These are phyloP conservation scores for Nyctibius grandis DNA, from an alignment of 2,797 vertebrate species.

Conservation along the genomic window DNA sequence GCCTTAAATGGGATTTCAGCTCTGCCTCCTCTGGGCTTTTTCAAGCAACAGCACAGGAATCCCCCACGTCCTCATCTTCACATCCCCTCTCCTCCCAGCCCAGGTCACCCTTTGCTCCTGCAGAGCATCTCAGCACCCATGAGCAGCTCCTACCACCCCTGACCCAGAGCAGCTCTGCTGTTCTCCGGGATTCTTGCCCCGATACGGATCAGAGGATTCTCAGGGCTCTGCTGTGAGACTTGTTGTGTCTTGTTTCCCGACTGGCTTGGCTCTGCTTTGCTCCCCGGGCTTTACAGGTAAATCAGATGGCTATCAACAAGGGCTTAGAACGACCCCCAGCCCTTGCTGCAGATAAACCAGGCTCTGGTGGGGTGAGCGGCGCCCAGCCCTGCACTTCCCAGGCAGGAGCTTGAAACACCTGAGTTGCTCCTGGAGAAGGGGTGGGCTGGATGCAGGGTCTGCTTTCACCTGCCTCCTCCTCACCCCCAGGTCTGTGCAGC, in stretches of 20 bases:
- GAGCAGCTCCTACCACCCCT: neutral
- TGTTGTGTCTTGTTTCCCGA: neutral
- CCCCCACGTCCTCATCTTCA: neutral
- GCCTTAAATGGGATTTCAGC: neutral
- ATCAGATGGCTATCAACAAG: neutral
- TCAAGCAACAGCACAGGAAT: neutral
- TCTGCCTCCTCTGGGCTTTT: neutral
- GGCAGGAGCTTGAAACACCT: neutral
- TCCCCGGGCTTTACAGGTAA: neutral
- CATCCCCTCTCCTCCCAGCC: neutral
- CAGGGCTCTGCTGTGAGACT: neutral
- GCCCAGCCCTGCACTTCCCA: rapidly evolving
- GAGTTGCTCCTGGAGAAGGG: neutral
- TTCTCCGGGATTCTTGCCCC: neutral
- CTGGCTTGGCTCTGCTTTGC: neutral
- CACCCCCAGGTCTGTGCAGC: neutral
- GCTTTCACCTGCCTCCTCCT: neutral
- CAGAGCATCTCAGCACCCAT: neutral
- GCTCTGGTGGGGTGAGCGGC: rapidly evolving
- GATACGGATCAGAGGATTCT: neutral
- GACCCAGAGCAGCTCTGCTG: neutral
- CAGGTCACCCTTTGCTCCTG: neutral
- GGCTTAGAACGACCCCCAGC: neutral
- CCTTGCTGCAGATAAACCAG: neutral
- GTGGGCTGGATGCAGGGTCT: neutral